A percentile compares a stretch with the other conserved stretches of the same genome.
These are phyloP conservation scores for Ormyrus labotus DNA, from an alignment of 2,888 invertebrate species.

Conservation along the genomic window DNA sequence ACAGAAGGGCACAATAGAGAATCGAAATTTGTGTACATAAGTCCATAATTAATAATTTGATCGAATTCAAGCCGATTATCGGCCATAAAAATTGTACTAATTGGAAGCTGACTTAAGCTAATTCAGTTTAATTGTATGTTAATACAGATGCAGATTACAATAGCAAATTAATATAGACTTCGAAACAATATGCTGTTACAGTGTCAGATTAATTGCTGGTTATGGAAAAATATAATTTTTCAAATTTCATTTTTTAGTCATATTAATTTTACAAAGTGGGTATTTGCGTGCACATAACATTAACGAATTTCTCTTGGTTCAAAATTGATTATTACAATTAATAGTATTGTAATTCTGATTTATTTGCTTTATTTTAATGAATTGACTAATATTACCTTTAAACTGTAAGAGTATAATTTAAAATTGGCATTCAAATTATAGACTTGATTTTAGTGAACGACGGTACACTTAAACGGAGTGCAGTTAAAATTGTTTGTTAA, in stretches of 20 bases:
- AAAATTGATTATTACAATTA: no score
- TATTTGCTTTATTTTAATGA: no score
- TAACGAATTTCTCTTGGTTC: no score
- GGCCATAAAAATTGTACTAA: neutral
- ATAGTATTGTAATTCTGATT: no score
- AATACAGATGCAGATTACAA: neutral
- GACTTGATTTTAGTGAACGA: no score
- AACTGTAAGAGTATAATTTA: no score
- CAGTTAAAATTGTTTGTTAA: no score
- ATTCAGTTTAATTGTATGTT: slow-evolving; percentile 4
- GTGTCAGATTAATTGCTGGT: neutral
- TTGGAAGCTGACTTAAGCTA: neutral
- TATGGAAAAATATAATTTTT: neutral
- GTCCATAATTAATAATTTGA: neutral
- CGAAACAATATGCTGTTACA: neutral
- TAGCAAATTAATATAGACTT: slow-evolving; percentile 14
- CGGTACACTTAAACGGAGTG: no score
- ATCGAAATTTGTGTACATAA: neutral
- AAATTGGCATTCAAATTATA: no score
- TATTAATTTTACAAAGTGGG: neutral
- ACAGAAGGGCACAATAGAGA: no score
- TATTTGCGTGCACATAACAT: no score
- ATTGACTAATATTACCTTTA: no score
- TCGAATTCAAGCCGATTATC: neutral
- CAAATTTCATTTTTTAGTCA: neutral